phyloP scores from a whole-genome alignment of 2,888 invertebrate species.

The Allolobophora icterica region DNA sequence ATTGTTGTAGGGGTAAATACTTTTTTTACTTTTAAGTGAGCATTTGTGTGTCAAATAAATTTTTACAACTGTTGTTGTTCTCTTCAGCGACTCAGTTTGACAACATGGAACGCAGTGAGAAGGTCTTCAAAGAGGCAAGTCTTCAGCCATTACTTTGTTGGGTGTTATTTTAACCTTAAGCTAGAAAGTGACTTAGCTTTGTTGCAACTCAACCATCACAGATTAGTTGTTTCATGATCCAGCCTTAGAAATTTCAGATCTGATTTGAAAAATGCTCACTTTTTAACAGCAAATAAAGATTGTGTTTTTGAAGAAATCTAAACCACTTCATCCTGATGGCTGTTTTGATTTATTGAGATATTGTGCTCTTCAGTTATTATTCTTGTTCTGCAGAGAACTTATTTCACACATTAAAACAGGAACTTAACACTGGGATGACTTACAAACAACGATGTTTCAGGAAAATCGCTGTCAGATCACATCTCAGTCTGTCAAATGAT shows the following conservation, averaged over 20 bases:
- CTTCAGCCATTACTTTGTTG: neutral
- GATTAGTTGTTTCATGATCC: too few species aligned
- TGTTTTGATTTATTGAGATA: too few species aligned
- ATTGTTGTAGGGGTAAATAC: neutral
- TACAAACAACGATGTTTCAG: neutral
- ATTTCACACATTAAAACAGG: too few species aligned
- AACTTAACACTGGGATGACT: too few species aligned
- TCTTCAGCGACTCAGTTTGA: neutral
- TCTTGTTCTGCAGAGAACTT: too few species aligned
- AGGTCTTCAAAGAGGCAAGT: conserved; percentile 22
- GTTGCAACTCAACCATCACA: neutral
- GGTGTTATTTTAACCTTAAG: neutral
- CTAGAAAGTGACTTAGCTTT: neutral
- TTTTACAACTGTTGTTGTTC: neutral
- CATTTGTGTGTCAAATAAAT: neutral
- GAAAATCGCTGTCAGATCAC: neutral
- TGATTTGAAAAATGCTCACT: too few species aligned
- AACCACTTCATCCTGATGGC: too few species aligned
- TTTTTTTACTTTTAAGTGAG: neutral
- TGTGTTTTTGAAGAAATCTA: too few species aligned
- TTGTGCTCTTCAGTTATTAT: neutral
- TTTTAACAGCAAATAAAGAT: too few species aligned
- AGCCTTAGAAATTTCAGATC: too few species aligned
- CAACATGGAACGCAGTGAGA: conserved; percentile 22
- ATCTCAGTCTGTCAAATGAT: neutral